Evolutionary conservation across 2,797 vertebrate genomes (phyloP), one percentile per base, ranked within the genome.

Genomic region (Pangasius sanitwongsei): DNA sequence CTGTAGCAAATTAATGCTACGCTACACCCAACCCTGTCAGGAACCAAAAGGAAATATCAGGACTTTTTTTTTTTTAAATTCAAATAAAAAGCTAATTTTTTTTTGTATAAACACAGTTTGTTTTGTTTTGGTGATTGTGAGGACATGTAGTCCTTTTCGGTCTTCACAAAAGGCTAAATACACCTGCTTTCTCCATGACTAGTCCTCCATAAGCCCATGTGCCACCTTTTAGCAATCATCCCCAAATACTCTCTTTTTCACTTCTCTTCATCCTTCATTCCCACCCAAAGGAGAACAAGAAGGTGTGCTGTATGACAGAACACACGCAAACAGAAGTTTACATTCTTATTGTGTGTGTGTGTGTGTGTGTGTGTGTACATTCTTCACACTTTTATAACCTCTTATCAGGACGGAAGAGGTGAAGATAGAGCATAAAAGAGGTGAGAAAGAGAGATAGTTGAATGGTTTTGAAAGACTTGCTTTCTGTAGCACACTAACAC

Each of bases 101-200:
- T 53, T 80, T n/a, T 31, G 15, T 55, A 16, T 18, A 80, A 8
- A 55, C 31, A 20, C n/a, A 57, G 4, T 34, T 11, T 81, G 75
- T 78, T 55, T 53, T 31, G 57, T 61, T 57, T 0, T 5, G 34
- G 34, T 41, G 57, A 28, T 63, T 44, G 81, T 41, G 57, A 44
- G 34, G 57, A 61, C 57, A 15, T 4, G 23, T 9, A 7, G 20
- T 18, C 12, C 37, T 25, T 61, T 44, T 25, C 7, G 23, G 11
- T 63, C 23, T 25, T 65, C 67, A 44, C 34, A 59, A 72, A 63
- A 57, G 31, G 3, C n/a, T 5, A 59, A 34, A 37, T 37, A 77
- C 91, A 91, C 87, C 91, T 91, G 91, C 86, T 89, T 89, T 91
- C 84, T 86, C 89, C 91, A 89, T 90, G 91, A 88, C 89, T 90